Evolutionary conservation across 2,797 vertebrate species (phyloP).

Genomic region (Brachyalestes nurse): DNA sequence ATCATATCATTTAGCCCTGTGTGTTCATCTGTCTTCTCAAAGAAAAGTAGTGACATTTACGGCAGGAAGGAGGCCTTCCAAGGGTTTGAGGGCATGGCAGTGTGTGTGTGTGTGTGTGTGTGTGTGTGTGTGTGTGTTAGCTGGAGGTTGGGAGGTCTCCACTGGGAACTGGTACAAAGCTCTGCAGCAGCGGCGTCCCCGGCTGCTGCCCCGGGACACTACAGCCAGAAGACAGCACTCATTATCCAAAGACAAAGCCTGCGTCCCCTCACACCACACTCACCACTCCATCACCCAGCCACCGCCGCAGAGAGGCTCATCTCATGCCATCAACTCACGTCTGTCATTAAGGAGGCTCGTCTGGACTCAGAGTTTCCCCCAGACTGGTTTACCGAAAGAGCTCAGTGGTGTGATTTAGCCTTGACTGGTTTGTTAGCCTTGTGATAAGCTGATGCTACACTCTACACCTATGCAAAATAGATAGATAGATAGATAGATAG

Average conservation of each 20-base stretch:
- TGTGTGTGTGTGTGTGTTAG: constrained; percentile 53
- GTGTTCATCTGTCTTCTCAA: constrained; percentile 68
- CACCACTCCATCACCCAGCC: not conserved
- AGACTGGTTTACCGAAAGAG: not conserved
- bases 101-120: constrained; percentile 43
- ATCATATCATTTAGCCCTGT: constrained; percentile 68
- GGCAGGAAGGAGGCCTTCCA: constrained; percentile 72
- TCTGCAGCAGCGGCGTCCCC: constrained; percentile 64
- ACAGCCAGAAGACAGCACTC: constrained; percentile 34
- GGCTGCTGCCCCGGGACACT: constrained; percentile 59
- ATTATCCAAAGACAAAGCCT: constrained; percentile 34
- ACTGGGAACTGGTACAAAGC: constrained; percentile 66
- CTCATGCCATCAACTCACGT: constrained; percentile 11
- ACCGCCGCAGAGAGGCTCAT: not conserved
- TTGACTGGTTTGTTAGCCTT: not conserved
- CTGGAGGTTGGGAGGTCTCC: constrained; percentile 46
- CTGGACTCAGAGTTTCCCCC: not conserved
- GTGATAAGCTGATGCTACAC: not conserved
- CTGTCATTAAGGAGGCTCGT: constrained; percentile 5
- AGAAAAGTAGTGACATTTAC: constrained; percentile 72
- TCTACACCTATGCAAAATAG: not conserved
- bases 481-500: no score
- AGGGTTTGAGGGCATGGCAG: constrained; percentile 76
- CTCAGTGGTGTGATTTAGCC: not conserved
- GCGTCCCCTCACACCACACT: not conserved